Evolutionary conservation across 2,888 invertebrate genomes (phyloP).

Genomic region (Ditula angustiorana): DNA sequence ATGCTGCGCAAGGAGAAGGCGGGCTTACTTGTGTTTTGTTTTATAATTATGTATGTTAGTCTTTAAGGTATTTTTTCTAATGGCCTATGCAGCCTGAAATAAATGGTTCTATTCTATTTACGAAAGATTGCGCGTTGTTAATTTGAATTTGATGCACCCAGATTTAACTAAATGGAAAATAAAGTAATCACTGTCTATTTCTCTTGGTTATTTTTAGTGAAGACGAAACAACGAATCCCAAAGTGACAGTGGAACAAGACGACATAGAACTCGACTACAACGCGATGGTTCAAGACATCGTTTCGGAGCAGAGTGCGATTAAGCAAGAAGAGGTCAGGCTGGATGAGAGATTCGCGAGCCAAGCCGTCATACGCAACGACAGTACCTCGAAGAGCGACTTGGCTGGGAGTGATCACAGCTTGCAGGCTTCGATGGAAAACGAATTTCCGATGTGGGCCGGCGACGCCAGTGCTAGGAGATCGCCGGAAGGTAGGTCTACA

Average conservation of each 20-base stretch:
- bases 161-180: no score
- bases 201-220: conserved; percentile 79
- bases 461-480: conserved; percentile 89
- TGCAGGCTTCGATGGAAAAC: conserved; percentile 58
- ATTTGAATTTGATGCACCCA: no score
- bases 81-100: no score
- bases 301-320: conserved; percentile 9
- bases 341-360: conserved; percentile 53
- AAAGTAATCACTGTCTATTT: no score
- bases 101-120: no score
- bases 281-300: conserved; percentile 42
- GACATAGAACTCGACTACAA: conserved; percentile 86
- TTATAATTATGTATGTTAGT: no score
- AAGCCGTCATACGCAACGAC: conserved; percentile 52
- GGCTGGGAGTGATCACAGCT: conserved; percentile 65
- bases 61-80: no score
- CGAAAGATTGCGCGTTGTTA: no score
- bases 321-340: conserved; percentile 37
- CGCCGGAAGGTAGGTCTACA: conserved; percentile 89
- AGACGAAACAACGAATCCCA: conserved; percentile 90
- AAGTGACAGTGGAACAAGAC: conserved; percentile 94
- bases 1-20: no score
- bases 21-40: no score
- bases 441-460: conserved; percentile 86
- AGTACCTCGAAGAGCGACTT: conserved; percentile 40